Percentiles rank a stretch among this genome's conserved stretches.
Evolutionary conservation across 2,797 vertebrate species (phyloP).

Genomic region (Lepidocolaptes lacrymiger): DNA sequence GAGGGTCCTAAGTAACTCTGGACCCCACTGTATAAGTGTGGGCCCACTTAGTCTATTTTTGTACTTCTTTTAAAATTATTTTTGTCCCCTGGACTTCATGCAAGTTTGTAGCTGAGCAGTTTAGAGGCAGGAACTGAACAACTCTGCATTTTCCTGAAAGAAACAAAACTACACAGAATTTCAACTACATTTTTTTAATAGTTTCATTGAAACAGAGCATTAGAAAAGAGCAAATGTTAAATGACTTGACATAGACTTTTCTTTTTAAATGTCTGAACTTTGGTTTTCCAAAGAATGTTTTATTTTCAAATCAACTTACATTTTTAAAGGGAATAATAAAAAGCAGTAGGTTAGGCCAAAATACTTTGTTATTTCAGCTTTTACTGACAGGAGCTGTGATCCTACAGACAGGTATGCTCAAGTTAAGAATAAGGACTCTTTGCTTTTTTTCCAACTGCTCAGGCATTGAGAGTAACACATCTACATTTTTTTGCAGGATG

Average conservation of each 20-base stretch:
- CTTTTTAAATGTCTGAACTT: conserved; percentile 44
- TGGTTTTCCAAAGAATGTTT: conserved; percentile 1
- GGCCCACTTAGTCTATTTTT: not conserved
- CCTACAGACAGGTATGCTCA: not conserved
- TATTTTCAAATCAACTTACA: not conserved
- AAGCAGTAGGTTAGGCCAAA: not conserved
- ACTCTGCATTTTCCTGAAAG: not conserved
- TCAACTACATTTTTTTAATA: not conserved
- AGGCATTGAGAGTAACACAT: not conserved
- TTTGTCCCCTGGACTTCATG: not conserved
- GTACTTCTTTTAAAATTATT: not conserved
- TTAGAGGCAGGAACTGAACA: not conserved
- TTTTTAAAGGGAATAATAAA: conserved; percentile 42
- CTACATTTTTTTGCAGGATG: not conserved
- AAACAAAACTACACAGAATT: not conserved
- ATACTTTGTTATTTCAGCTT: not conserved
- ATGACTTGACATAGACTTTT: not conserved
- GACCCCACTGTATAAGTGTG: fast-evolving
- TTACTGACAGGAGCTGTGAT: not conserved
- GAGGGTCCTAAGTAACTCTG: not conserved
- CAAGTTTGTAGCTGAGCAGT: not conserved
- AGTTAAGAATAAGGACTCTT: not conserved
- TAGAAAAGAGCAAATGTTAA: not conserved
- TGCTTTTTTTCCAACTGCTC: not conserved
- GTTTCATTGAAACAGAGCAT: not conserved